Percentiles rank a stretch among this genome's conserved stretches.
phyloP scores from a whole-genome alignment of 1,140 invertebrate genomes.

The Drosophila carrolli region DNA sequence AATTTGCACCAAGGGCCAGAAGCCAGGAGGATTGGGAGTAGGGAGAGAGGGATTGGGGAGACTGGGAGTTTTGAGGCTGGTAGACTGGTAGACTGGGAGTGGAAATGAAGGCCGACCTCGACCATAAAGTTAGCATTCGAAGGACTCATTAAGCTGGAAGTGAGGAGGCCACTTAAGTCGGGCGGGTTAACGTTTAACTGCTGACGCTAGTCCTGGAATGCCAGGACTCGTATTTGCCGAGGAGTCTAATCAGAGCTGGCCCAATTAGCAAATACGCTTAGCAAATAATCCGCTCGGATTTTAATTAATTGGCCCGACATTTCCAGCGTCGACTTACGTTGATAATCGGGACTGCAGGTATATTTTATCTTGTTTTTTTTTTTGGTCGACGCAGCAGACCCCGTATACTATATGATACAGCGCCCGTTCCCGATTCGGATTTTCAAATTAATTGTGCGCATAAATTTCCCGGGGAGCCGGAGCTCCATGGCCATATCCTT shows the following conservation, averaged over 20 bases:
- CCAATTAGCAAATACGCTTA: constrained; percentile 71
- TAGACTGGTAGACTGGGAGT: neutral
- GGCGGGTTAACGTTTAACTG: constrained; percentile 48
- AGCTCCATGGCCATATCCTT: constrained; percentile 15
- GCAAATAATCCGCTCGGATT: constrained; percentile 62
- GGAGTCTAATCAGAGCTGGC: constrained; percentile 47
- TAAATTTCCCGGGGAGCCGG: constrained; percentile 53
- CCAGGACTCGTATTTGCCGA: constrained; percentile 19
- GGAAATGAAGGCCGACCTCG: constrained; percentile 17
- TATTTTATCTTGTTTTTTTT: constrained; percentile 37
- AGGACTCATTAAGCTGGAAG: constrained; percentile 69
- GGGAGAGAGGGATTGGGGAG: neutral
- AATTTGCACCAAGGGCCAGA: constrained; percentile 42
- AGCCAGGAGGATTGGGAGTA: neutral
- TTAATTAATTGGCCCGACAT: constrained; percentile 62
- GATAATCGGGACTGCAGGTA: constrained; percentile 56
- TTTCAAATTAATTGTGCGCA: constrained; percentile 81
- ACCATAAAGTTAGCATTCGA: constrained; percentile 68
- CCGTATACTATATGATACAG: neutral
- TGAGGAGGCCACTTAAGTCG: constrained; percentile 57
- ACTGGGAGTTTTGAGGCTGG: neutral
- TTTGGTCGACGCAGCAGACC: constrained; percentile 5
- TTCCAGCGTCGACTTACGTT: constrained; percentile 7
- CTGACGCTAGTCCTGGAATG: constrained; percentile 33
- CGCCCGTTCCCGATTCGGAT: constrained; percentile 53